A percentile compares a stretch with the other conserved stretches of the same genome.
These are phyloP conservation scores for Phyllotreta cruciferae DNA, from an alignment of 2,888 invertebrate genomes.

Conservation along the genomic window DNA sequence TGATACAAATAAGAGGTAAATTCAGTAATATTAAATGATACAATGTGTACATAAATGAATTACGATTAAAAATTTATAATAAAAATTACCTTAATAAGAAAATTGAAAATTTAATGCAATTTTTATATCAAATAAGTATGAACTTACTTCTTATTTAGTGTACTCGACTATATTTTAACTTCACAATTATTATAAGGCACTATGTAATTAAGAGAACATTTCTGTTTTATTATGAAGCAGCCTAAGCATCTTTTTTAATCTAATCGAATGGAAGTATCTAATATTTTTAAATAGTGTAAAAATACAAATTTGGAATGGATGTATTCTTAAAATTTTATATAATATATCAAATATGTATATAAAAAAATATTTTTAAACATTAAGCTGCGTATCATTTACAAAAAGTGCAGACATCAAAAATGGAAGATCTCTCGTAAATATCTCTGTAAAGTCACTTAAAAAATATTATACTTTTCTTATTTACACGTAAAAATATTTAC, in stretches of 20 bases:
- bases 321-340: constrained; percentile 1
- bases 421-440: constrained; percentile 11
- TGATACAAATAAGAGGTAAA: constrained; percentile 7
- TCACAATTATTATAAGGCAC: constrained; percentile 20
- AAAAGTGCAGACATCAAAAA: constrained; percentile 6
- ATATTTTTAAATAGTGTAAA: constrained; percentile 11
- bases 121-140: too few species aligned
- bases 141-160: too few species aligned
- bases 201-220: constrained; percentile 1
- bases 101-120: neutral
- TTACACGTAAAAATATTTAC: constrained; percentile 15
- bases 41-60: too few species aligned
- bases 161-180: neutral
- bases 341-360: constrained; percentile 2
- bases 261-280: constrained; percentile 2
- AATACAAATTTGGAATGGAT: constrained; percentile 10
- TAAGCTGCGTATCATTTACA: constrained; percentile 2
- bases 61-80: too few species aligned
- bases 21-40: neutral
- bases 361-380: constrained; percentile 7
- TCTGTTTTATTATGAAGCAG: constrained; percentile 8
- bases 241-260: constrained; percentile 3
- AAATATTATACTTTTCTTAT: constrained; percentile 14
- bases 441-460: constrained; percentile 9
- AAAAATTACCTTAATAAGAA: neutral